Base-by-base conservation (phyloP, 2,888 invertebrate genomes). In the Cosmorhoe ocellata region DNA sequence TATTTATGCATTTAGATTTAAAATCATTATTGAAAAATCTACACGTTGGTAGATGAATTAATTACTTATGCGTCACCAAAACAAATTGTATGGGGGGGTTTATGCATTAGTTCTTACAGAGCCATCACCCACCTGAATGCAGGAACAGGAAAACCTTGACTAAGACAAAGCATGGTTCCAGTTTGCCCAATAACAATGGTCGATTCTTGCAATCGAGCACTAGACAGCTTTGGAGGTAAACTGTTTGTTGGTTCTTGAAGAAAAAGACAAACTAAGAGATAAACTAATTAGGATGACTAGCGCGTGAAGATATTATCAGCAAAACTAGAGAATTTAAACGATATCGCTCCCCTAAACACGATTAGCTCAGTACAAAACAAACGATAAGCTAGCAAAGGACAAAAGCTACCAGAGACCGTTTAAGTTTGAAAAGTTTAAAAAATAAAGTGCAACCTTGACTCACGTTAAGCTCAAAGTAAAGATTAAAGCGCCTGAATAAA, bases 131-230 rank as follows among this genome's bases (percentile, higher is more conserved):
- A 95, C 95, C 95, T 95, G 92, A 94, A 94, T 45, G 84, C 79
- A 56, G 95, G 95, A 74, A 93, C 92, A 53, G 95, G 95, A 83
- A 92, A 95, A 54, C 93, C 93, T 91, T 95, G 95, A 70, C 94
- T 93, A 64, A 93, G 93, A 81, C 95, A 95, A 69, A 94, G 89
- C 66, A 94, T 91, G 53, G 92, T 69, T 57, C 76, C 80, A 45
- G 79, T 72, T 81, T 71, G 61, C 57, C 74, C 77, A 28, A 66
- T 55, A 59, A 59, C 63, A 51, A 86, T 74, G 49, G 82, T 79
- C 55, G 86, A 79, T 67, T 92, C 91, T 79, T 92, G 91, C 61
- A 92, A 82, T 55, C 91, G 91, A 83, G 81, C 83, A 67, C 91
- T 91, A 76, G 92, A 91, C 64, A 93, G 82, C 75, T 92, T 92